Conservation (phyloP, 2,113 vertebrate species). For the Pionites leucogaster region DNA sequence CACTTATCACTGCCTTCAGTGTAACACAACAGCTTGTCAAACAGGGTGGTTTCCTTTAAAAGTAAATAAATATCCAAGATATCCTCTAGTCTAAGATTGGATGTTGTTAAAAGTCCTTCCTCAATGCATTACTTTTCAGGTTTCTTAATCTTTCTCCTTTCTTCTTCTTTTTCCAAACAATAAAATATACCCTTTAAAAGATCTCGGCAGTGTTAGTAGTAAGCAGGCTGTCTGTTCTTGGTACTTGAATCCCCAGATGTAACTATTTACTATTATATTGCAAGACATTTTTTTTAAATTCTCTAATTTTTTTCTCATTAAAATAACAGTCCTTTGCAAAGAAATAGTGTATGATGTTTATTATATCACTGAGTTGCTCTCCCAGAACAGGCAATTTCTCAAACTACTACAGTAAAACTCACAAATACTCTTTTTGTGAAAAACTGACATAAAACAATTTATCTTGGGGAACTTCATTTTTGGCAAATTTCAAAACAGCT, state of each 20-base stretch:
- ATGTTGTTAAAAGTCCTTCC: not conserved
- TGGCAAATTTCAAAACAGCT: not conserved
- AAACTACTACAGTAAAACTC: not conserved
- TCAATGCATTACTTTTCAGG: not conserved
- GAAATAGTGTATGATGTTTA: not conserved
- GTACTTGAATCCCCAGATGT: not conserved
- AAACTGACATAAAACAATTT: not conserved
- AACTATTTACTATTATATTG: not conserved
- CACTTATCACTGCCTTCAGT: slow-evolving; percentile 48
- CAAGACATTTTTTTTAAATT: not conserved
- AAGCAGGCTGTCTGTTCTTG: not conserved
- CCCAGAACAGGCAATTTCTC: not conserved
- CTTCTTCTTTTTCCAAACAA: not conserved
- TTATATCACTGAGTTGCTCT: not conserved
- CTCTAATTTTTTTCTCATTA: not conserved
- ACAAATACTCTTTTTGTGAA: not conserved
- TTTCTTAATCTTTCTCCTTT: not conserved
- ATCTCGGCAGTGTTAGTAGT: not conserved
- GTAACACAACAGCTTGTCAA: slow-evolving; percentile 70
- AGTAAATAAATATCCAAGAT: slow-evolving; percentile 57
- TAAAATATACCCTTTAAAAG: not conserved
- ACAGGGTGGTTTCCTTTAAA: slow-evolving; percentile 47
- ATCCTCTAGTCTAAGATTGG: slow-evolving; percentile 27
- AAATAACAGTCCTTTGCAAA: not conserved
- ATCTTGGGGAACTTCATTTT: not conserved